Base-by-base conservation (phyloP, 2,113 vertebrate genomes). In the Eulemur rufifrons region DNA sequence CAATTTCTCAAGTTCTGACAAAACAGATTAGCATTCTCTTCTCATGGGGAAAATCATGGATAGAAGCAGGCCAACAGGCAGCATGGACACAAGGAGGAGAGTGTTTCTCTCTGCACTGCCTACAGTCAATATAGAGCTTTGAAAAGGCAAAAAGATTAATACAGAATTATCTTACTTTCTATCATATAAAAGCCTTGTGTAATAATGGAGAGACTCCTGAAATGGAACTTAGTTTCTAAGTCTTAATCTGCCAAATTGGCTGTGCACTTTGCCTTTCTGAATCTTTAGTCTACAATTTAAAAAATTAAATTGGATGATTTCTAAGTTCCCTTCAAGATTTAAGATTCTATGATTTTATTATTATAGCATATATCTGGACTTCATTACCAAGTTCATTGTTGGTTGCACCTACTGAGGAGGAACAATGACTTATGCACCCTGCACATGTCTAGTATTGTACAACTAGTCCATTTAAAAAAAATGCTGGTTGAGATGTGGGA, bases 151-250 rank as follows among this genome's bases (percentile, higher is more conserved):
- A 89, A 71, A 11, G 61, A 77, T 56, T 42, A 25, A 14, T 21
- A 68, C 17, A 90, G 50, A 34, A 52, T 68, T 37, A 82, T 61
- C 9, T 68, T 68, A 77, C 63, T 81, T 50, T 56, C 64, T 63
- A 63, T 42, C 54, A 18, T 11, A 68, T 52, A 27, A 86, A 66
- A 18, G 11, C 52, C 42, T 63, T 69, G 4, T 63, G 74, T 54
- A 34, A 54, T 47, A 47, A 86, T 6, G 17, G 37, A 74, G 47
- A 74, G 21, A 45, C 7, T 45, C 27, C 61, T 86, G 86, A 90
- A 86, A 82, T 45, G 69, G n/a, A 66, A 80, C 21, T 86, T 61
- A 69, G n/a, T 95, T 90, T 93, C 45, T 56, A 84, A 32, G 68
- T 81, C 74, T 52, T 90, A 68, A 74, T 42, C 89, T 92, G 64